Percentiles rank a stretch among this genome's conserved stretches.
Evolutionary conservation across 2,888 invertebrate genomes (phyloP).

Genomic region (Cristatella mucedo): DNA sequence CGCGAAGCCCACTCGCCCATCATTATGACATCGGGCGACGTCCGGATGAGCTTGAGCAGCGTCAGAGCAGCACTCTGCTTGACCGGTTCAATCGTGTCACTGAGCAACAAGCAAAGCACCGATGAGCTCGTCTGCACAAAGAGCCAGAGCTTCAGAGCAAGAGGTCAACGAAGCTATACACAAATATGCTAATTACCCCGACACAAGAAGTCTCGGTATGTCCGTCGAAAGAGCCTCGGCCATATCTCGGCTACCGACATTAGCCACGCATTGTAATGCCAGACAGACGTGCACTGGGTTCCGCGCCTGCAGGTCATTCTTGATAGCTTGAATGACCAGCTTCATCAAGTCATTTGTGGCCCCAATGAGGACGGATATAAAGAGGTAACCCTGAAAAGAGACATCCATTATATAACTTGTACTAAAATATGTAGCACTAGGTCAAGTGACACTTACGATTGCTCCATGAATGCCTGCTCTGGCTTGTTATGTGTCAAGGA

Average conservation of each 20-base stretch:
- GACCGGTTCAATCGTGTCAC: slow-evolving; percentile 96
- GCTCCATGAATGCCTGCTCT: no score
- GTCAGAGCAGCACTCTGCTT: slow-evolving; percentile 98
- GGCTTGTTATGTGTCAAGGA: no score
- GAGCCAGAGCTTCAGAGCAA: no score
- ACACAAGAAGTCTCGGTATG: slow-evolving; percentile 92
- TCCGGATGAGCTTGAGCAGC: slow-evolving; percentile 75
- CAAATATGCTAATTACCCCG: slow-evolving; percentile 51
- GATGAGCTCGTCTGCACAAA: no score
- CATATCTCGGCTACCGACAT: slow-evolving; percentile 98
- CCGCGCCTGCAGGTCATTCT: slow-evolving; percentile 79
- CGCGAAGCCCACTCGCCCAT: slow-evolving; percentile 97
- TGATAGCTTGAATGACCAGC: slow-evolving; percentile 95
- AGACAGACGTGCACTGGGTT: slow-evolving; percentile 97
- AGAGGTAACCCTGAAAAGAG: slow-evolving; percentile 73
- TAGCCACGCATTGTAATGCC: slow-evolving; percentile 96
- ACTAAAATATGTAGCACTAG: no score
- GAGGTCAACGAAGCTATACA: not conserved
- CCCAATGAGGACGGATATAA: slow-evolving; percentile 97
- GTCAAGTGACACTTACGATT: no score
- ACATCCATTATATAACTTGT: not conserved
- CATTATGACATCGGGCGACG: slow-evolving; percentile 76
- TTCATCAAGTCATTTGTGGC: slow-evolving; percentile 97
- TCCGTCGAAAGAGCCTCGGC: slow-evolving; percentile 97
- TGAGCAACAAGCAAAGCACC: slow-evolving; percentile 28